A percentile compares a stretch with the other conserved stretches of the same genome.
Conservation (phyloP, 2,113 vertebrate species). For the Ameiurus melas region DNA sequence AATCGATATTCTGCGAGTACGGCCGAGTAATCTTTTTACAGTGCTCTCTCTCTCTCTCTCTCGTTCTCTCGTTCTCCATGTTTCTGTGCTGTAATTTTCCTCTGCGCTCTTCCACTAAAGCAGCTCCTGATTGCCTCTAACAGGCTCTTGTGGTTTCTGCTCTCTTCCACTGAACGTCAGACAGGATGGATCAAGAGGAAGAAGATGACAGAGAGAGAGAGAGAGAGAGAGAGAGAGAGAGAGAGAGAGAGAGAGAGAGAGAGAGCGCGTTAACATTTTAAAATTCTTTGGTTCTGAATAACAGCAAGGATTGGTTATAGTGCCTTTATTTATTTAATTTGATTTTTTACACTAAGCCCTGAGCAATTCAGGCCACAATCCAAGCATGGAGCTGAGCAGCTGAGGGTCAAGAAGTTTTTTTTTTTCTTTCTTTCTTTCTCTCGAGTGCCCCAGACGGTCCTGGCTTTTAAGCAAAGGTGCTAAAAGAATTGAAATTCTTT, state of each 20-base stretch:
- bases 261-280: not conserved
- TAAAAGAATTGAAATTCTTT: not conserved
- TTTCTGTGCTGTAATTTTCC: slow-evolving; percentile 61
- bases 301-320: not conserved
- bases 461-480: not conserved
- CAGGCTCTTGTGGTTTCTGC: slow-evolving; percentile 52
- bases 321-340: not conserved
- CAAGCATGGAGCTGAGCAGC: not conserved
- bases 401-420: not conserved
- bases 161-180: slow-evolving; percentile 20
- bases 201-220: not conserved
- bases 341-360: not conserved
- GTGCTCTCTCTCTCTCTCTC: slow-evolving; percentile 51
- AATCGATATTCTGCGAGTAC: slow-evolving; percentile 71
- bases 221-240: slow-evolving; percentile 26
- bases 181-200: not conserved
- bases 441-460: not conserved
- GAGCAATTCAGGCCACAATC: not conserved
- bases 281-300: not conserved
- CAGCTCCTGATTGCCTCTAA: slow-evolving; percentile 62
- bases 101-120: slow-evolving; percentile 47
- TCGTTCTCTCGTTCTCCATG: slow-evolving; percentile 21
- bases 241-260: too few species aligned
- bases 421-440: too few species aligned
- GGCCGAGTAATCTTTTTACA: slow-evolving; percentile 68